Evolutionary conservation across 2,888 invertebrate genomes (phyloP).

Genomic region (Apodemia hepburni): DNA sequence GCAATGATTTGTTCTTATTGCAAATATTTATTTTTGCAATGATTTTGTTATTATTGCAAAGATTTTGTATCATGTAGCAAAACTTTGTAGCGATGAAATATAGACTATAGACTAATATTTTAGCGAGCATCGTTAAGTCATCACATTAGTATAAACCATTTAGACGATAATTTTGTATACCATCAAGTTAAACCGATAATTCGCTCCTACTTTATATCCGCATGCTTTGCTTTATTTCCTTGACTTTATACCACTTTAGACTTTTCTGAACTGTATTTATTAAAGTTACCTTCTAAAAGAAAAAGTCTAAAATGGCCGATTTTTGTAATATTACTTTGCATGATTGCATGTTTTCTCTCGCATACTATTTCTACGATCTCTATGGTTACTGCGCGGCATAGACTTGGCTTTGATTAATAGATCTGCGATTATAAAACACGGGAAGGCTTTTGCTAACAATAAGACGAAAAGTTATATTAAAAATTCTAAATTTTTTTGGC

Average conservation of each 20-base stretch:
- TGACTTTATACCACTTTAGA: conserved; percentile 45
- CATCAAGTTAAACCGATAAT: conserved; percentile 29
- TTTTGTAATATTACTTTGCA: conserved; percentile 51
- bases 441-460: conserved; percentile 58
- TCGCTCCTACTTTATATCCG: conserved; percentile 76
- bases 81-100: not conserved
- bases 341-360: conserved; percentile 71
- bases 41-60: conserved; percentile 10
- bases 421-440: conserved; percentile 62
- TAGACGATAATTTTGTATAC: not conserved
- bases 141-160: not conserved
- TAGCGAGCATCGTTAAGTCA: not conserved
- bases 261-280: conserved; percentile 39
- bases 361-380: conserved; percentile 78
- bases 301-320: conserved; percentile 51
- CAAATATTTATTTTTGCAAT: conserved; percentile 11
- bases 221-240: conserved; percentile 61
- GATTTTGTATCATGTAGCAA: not conserved
- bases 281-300: not conserved
- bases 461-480: conserved; percentile 35
- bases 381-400: conserved; percentile 81
- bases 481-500: conserved; percentile 46
- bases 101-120: not conserved
- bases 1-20: not conserved
- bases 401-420: conserved; percentile 70